Evolutionary conservation across 2,113 vertebrate species (phyloP).

Genomic region (Solenodon paradoxus): DNA sequence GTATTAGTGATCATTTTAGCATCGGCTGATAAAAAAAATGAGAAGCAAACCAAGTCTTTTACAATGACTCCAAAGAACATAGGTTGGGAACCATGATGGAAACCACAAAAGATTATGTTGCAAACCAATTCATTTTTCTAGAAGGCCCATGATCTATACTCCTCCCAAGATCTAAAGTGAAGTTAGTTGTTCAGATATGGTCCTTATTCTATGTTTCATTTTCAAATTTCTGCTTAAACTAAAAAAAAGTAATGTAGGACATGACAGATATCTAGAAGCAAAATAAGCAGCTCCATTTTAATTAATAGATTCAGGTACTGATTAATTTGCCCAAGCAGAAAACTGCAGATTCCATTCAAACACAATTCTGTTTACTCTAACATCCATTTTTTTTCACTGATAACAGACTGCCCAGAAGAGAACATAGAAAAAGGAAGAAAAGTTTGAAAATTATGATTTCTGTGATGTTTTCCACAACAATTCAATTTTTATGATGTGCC

Average conservation of each 20-base stretch:
- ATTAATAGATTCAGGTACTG: not conserved
- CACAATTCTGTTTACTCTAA: not conserved
- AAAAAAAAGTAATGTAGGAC: not conserved
- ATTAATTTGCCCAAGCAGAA: not conserved
- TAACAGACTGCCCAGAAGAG: not conserved
- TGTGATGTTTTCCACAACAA: not conserved
- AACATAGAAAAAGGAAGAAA: not conserved
- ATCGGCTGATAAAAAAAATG: not conserved
- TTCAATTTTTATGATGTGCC: not conserved
- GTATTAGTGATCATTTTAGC: not conserved
- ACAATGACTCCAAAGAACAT: not conserved
- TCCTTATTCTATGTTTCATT: slow-evolving; percentile 7
- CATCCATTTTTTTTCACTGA: not conserved
- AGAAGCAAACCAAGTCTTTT: not conserved
- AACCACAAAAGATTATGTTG: not conserved
- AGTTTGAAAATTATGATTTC: not conserved
- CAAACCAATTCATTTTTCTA: slow-evolving; percentile 14
- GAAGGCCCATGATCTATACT: not conserved
- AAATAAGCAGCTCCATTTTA: slow-evolving; percentile 10
- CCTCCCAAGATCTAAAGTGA: not conserved
- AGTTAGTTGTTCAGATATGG: not conserved
- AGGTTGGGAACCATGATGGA: not conserved
- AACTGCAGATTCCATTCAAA: not conserved
- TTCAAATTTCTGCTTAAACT: slow-evolving; percentile 40
- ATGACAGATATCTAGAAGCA: not conserved